A percentile compares a stretch with the other conserved stretches of the same genome.
Evolutionary conservation across 2,888 invertebrate genomes (phyloP).

Genomic region (Neocrepidodera transversa): DNA sequence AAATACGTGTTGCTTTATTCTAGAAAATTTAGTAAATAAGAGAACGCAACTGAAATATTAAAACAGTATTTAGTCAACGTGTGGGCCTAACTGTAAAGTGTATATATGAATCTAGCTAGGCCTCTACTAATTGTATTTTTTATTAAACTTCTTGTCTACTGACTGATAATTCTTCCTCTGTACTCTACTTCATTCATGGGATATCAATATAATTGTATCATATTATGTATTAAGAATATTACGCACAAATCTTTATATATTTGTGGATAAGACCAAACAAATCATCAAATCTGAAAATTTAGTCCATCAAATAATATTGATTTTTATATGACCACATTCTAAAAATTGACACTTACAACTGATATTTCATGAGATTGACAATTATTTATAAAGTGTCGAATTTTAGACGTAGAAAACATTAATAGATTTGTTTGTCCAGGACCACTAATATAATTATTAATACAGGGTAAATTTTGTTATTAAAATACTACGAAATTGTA

Average conservation of each 20-base stretch:
- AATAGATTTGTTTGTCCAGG: constrained; percentile 15
- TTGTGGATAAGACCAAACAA: constrained; percentile 17
- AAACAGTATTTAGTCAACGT: too few relatives aligned
- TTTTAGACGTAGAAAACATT: too few relatives aligned
- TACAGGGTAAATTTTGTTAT: constrained; percentile 22
- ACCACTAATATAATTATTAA: constrained; percentile 18
- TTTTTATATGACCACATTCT: too few relatives aligned
- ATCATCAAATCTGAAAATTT: constrained; percentile 3
- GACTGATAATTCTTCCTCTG: constrained; percentile 32
- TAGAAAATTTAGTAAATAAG: too few relatives aligned
- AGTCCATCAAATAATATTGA: too few relatives aligned
- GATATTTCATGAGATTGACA: too few relatives aligned
- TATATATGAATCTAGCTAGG: constrained; percentile 28
- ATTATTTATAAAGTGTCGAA: too few relatives aligned
- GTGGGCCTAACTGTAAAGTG: constrained; percentile 38
- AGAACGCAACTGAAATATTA: too few relatives aligned
- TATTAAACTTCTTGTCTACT: constrained; percentile 26
- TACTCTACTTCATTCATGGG: constrained; percentile 15
- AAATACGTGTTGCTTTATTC: too few relatives aligned
- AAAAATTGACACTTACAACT: too few relatives aligned
- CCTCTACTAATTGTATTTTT: constrained; percentile 30
- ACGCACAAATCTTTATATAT: constrained; percentile 20
- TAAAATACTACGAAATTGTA: constrained; percentile 1
- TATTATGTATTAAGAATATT: background rate
- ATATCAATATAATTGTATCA: constrained; percentile 14